Conservation (phyloP, 2,113 vertebrate genomes). For the Neodon shergylaensis region DNA sequence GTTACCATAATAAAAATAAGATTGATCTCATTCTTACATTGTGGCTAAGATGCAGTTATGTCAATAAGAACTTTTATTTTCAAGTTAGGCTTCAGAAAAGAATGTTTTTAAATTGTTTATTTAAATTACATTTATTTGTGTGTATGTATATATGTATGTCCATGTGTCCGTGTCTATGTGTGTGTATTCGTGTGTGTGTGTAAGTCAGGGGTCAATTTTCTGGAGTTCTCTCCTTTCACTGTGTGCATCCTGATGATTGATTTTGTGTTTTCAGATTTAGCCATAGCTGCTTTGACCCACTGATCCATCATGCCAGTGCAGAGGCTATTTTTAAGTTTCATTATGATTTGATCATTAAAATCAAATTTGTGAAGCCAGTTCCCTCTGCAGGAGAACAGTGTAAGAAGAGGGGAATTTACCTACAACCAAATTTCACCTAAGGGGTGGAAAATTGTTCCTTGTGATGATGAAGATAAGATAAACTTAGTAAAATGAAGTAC, state of each 20-base stretch:
- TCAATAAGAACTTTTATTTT: background rate
- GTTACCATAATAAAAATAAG: constrained; percentile 1
- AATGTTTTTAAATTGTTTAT: background rate
- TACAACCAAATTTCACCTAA: background rate
- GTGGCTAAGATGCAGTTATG: background rate
- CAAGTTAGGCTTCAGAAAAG: background rate
- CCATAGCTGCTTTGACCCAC: background rate
- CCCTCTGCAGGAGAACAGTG: background rate
- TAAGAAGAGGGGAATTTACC: background rate
- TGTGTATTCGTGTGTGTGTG: background rate
- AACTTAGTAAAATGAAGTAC: background rate
- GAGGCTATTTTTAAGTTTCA: background rate
- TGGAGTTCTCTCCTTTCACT: background rate
- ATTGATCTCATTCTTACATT: background rate
- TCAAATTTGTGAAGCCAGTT: background rate
- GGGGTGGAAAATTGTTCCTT: background rate
- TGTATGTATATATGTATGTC: background rate
- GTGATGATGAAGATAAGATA: background rate
- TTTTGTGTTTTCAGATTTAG: background rate
- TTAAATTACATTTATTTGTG: background rate
- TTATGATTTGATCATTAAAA: background rate
- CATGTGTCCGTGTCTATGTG: background rate
- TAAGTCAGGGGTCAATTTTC: background rate
- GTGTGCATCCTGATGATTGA: background rate
- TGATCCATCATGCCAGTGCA: background rate